A percentile compares a stretch with the other conserved stretches of the same genome.
Evolutionary conservation across 2,888 invertebrate genomes (phyloP).

Genomic region (Galeopsomyia nigrocyanea): DNA sequence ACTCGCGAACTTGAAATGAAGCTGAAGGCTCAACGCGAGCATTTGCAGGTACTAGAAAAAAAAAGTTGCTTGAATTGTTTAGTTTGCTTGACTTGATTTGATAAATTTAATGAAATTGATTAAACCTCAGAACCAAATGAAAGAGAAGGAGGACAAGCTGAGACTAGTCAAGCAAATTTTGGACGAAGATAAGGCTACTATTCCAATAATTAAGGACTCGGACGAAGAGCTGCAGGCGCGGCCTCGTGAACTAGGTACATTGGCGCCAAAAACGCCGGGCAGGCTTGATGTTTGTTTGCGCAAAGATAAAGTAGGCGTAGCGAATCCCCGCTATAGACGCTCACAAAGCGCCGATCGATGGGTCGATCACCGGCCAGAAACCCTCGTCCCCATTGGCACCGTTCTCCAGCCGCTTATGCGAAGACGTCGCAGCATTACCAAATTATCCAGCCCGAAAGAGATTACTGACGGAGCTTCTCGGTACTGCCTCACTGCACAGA

Average conservation of each 20-base stretch:
- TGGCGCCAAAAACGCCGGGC: constrained; percentile 51
- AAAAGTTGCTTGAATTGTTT: background rate
- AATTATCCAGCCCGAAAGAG: constrained; percentile 82
- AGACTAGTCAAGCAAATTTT: constrained; percentile 75
- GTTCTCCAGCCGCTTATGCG: constrained; percentile 88
- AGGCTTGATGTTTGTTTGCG: constrained; percentile 56
- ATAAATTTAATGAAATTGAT: too few relatives aligned
- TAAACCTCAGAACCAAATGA: constrained; percentile 69
- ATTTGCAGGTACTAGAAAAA: constrained; percentile 68
- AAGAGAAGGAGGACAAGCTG: constrained; percentile 75
- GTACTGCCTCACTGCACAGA: constrained; percentile 94
- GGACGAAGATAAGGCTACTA: constrained; percentile 67
- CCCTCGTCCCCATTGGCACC: constrained; percentile 87
- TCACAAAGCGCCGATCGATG: constrained; percentile 87
- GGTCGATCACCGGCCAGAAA: constrained; percentile 90
- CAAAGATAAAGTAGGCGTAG: constrained; percentile 76
- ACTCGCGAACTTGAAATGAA: constrained; percentile 79
- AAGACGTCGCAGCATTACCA: constrained; percentile 86
- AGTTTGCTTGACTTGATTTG: too few relatives aligned
- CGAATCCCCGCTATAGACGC: constrained; percentile 82
- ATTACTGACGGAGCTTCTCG: constrained; percentile 74
- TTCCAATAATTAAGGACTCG: constrained; percentile 48
- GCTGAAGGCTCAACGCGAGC: constrained; percentile 73
- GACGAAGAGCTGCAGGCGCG: constrained; percentile 1
- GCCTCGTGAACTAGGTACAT: constrained; percentile 31